Base-by-base conservation (phyloP, 2,888 invertebrate species). In the Lasioglossum lativentre region DNA sequence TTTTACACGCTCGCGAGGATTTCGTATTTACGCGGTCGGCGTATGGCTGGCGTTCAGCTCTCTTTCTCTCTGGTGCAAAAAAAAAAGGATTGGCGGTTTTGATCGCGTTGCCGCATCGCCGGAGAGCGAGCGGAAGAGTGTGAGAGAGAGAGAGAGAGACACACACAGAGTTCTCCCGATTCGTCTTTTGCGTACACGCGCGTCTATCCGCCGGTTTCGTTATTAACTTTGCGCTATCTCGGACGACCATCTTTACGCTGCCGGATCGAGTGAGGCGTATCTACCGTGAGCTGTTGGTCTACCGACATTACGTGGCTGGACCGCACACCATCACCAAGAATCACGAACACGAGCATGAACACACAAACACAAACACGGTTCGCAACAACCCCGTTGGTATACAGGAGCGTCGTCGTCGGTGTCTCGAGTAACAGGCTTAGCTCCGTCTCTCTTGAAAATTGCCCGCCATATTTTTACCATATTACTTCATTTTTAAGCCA, bases 201-300 rank as follows among this genome's bases (percentile, higher is more conserved):
- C 71, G 71, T 92, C 92, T 93, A 93, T 94, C 93, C 92, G 89
- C 91, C 92, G 92, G 92, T 91, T 93, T 52, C 93, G 93, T 94
- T 93, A 94, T 94, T 94, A 94, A 94, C 94, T 94, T 91, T 90
- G 89, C 90, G 90, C 92, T 94, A 94, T 94, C 94, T 93, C 86
- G 91, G 91, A 91, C 92, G 92, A 93, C 92, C 93, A 94, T 94
- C 93, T 94, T 94, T 93, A 93, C 93, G 93, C 93, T 92, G 93
- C 91, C 90, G 92, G 90, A 93, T 92, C 93, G 92, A 92, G 91
- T 89, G 90, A 92, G 91, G 91, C 92, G 92, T 92, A 91, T 88
- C 89, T 87, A 88, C 89, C 89, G 78, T 66, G 72, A 83, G 84
- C 78, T 86, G 75, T 75, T 85, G 68, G 86, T 88, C 88, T 85